Evolutionary conservation across 2,888 invertebrate species (phyloP), one percentile per base, ranked within the genome.

Genomic region (Leucoma salicis): DNA sequence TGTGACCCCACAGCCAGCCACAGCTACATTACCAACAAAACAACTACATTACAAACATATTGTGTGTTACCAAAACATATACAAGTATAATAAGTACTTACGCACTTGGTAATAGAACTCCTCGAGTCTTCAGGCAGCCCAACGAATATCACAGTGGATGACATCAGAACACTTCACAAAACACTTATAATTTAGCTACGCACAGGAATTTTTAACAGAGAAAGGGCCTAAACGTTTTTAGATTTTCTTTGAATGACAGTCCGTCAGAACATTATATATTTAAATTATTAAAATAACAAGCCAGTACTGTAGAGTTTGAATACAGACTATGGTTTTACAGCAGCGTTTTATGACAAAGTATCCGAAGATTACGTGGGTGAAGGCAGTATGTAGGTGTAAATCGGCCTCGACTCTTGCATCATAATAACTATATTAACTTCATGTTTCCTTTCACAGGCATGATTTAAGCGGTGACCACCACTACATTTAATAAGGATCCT

Each of bases 51-150:
- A n/a, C n/a, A n/a, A n/a, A n/a, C n/a, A n/a, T n/a, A n/a, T n/a
- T n/a, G n/a, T n/a, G n/a, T n/a, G n/a, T n/a, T n/a, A n/a, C n/a
- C n/a, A n/a, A n/a, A n/a, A n/a, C n/a, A n/a, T n/a, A n/a, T n/a
- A n/a, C n/a, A n/a, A n/a, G n/a, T n/a, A n/a, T n/a, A 29, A 14
- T 1, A 29, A n/a, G 7, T 29, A 46, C 12, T 27, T 44, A 82
- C 84, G 63, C 70, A 89, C 87, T 77, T 88, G 54, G 82, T 93
- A 82, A 93, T 93, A 31, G 92, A 93, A 66, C 92, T 92, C 70
- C 91, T 92, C 48, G 86, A 90, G 58, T 90, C 90, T 60, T 91
- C 91, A 32, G 83, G 85, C 50, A 92, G 65, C 45, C 93, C 93
- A 49, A 91, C 88, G 65, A 89, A 92, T 46, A 92, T 90, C 38